Evolutionary conservation across 2,888 invertebrate genomes (phyloP).

Genomic region (Drosophila mulleri): DNA sequence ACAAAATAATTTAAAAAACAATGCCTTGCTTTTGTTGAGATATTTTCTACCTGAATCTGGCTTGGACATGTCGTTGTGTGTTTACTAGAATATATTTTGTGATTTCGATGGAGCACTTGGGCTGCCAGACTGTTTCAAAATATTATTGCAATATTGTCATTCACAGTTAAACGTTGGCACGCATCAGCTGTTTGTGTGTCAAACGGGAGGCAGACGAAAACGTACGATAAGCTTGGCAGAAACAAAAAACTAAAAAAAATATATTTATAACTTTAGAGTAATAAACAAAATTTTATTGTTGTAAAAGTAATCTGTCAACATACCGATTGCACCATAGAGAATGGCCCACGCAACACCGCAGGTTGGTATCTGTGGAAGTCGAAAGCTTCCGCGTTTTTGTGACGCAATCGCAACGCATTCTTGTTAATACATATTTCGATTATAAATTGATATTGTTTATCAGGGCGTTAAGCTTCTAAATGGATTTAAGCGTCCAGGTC

Average conservation of each 20-base stretch:
- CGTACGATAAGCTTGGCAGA: conserved; percentile 41
- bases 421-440: background rate
- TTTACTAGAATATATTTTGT: conserved; percentile 51
- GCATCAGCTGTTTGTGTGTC: conserved; percentile 61
- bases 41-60: conserved; percentile 40
- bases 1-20: background rate
- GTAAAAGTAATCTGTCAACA: conserved; percentile 1
- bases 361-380: conserved; percentile 60
- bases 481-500: conserved; percentile 86
- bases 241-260: conserved; percentile 24
- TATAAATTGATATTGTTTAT: conserved; percentile 1
- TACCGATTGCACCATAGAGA: conserved; percentile 19
- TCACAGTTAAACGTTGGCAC: conserved; percentile 27
- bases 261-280: background rate
- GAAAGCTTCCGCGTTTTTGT: conserved; percentile 55
- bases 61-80: conserved; percentile 63
- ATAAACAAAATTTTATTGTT: conserved; percentile 14
- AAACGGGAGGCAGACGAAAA: conserved; percentile 42
- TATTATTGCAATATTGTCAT: conserved; percentile 14
- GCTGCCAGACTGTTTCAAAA: conserved; percentile 25
- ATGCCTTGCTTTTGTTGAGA: background rate
- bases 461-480: conserved; percentile 83
- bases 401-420: conserved; percentile 76
- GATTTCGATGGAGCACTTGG: conserved; percentile 23
- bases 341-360: conserved; percentile 84